A percentile compares a stretch with the other conserved stretches of the same genome.
Conservation (phyloP, 2,113 vertebrate species). For the Sinocyclocheilus maitianheensis region DNA sequence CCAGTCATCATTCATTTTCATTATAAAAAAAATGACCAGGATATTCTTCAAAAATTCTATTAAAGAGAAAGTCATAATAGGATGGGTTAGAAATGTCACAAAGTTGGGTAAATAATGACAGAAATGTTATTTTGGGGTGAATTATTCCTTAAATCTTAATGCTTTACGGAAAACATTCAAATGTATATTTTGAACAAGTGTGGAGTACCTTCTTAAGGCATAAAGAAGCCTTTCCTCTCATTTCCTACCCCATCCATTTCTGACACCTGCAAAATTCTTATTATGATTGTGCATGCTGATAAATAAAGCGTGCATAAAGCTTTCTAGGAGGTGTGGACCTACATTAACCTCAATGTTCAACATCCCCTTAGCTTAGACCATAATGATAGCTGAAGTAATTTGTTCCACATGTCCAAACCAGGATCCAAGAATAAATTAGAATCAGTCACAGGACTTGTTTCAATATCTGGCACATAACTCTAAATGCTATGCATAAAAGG, state of each 20-base stretch:
- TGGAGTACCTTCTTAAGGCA: not conserved
- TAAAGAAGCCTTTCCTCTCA: not conserved
- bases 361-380: not conserved
- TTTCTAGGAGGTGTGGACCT: not conserved
- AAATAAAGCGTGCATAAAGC: not conserved
- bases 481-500: not conserved
- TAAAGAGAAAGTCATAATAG: not conserved
- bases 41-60: not conserved
- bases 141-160: not conserved
- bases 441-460: not conserved
- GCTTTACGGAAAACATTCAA: not conserved
- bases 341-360: slow-evolving; percentile 28
- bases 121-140: not conserved
- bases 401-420: slow-evolving; percentile 19
- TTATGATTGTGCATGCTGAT: slow-evolving; percentile 1
- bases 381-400: slow-evolving; percentile 14
- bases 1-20: not conserved
- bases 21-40: not conserved
- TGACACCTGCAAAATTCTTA: not conserved
- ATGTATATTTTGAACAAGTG: not conserved
- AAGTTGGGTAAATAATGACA: not conserved
- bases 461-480: not conserved
- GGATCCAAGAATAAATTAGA: not conserved
- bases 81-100: not conserved
- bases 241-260: not conserved